Evolutionary conservation across 2,888 invertebrate genomes (phyloP), one percentile per base, ranked within the genome.

Genomic region (Harmothoe impar): DNA sequence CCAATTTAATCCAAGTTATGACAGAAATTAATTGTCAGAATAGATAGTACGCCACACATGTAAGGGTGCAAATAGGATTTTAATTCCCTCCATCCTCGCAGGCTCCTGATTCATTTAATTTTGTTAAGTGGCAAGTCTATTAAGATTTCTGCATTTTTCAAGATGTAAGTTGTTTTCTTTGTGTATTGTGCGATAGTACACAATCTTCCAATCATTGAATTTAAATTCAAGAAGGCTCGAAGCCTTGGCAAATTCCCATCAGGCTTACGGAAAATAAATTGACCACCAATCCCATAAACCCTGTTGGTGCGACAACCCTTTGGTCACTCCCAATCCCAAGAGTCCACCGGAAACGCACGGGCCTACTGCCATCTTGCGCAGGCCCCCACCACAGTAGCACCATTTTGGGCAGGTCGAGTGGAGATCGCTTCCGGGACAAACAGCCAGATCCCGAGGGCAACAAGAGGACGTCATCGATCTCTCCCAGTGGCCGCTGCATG

Each of bases 381-480:
- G 20, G 3, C 20, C 20, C 23, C 62, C 62, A n/a, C 62, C 20
- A 20, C 62, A n/a, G 20, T n/a, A 20, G n/a, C 15, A 3, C n/a
- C 62, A 20, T 20, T 62, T n/a, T n/a, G n/a, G 7, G 62, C 62
- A 62, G 20, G 62, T n/a, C 3, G 23, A n/a, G 62, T n/a, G n/a
- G 23, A 62, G 62, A 62, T 62, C 62, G n/a, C 62, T 62, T 62
- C 62, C 62, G 62, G 72, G 72, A 25, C 72, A 72, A 72, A 72
- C 72, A 72, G 72, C 5, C 72, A 72, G 72, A 62, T 15, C 29
- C 31, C 29, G 31, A 72, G 72, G 29, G 25, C 72, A 0, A 72
- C 29, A 15, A 29, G 3, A 29, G 31, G 29, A 72, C 29, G 29
- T 25, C 31, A 72, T 72, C 25, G 25, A 72, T 72, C 72, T 15